These are phyloP conservation scores for Dreissena polymorpha DNA, from an alignment of 1,140 invertebrate species.

Conservation along the genomic window DNA sequence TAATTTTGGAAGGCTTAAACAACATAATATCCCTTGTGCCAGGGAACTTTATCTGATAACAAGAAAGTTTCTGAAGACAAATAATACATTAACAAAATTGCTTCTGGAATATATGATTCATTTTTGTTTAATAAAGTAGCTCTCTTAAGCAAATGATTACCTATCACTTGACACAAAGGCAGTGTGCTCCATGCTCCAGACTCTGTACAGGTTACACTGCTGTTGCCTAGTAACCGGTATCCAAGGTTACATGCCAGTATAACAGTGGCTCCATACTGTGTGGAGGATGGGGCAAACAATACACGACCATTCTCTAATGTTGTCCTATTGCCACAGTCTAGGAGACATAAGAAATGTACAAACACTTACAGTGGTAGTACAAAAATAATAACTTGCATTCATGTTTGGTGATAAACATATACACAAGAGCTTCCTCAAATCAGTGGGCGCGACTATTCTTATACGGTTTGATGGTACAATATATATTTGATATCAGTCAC, in stretches of 20 bases:
- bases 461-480: too few species aligned
- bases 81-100: too few species aligned
- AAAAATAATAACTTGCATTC: background rate
- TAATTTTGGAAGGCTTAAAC: too few species aligned
- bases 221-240: constrained; percentile 67
- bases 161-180: constrained; percentile 84
- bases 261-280: constrained; percentile 83
- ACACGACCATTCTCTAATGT: background rate
- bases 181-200: constrained; percentile 77
- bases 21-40: too few species aligned
- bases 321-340: constrained; percentile 20
- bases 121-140: too few species aligned
- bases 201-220: constrained; percentile 65
- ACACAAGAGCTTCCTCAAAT: background rate
- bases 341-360: constrained; percentile 15
- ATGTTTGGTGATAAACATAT: too few species aligned
- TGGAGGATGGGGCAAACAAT: background rate
- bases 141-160: background rate
- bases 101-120: too few species aligned
- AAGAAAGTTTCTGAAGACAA: too few species aligned
- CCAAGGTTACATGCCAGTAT: constrained; percentile 66
- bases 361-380: background rate
- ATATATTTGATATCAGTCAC: too few species aligned
- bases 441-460: background rate
- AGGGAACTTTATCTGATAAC: too few species aligned